These are phyloP conservation scores for Buphagus erythrorhynchus DNA, from an alignment of 2,797 vertebrate genomes.

Conservation along the genomic window DNA sequence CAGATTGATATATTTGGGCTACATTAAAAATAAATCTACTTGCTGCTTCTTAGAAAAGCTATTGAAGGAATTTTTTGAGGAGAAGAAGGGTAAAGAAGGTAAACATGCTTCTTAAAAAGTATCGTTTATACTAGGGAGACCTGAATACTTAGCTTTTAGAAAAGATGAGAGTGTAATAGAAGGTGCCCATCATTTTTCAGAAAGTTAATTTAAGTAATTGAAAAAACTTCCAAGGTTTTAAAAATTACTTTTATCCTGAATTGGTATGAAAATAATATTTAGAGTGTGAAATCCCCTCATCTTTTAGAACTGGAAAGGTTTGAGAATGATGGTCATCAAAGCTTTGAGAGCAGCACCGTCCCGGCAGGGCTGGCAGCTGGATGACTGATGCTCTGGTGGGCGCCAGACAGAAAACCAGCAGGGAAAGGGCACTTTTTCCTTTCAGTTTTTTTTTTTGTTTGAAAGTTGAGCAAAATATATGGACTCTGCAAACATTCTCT, in stretches of 20 bases:
- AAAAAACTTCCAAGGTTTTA: background rate
- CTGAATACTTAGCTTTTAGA: background rate
- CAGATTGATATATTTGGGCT: background rate
- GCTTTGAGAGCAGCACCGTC: background rate
- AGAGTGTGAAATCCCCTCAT: background rate
- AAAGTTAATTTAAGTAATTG: background rate
- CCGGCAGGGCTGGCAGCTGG: background rate
- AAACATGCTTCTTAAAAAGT: background rate
- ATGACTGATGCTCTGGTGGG: background rate
- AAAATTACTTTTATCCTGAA: background rate
- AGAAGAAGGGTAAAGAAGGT: background rate
- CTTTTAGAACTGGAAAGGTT: background rate
- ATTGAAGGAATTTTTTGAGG: background rate
- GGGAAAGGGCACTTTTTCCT: background rate
- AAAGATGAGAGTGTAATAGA: background rate
- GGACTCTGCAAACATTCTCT: background rate
- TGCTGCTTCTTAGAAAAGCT: background rate
- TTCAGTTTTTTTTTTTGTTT: background rate
- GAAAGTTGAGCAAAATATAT: background rate
- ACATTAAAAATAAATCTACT: background rate
- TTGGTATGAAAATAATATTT: background rate
- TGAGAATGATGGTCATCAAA: background rate
- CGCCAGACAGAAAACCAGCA: background rate
- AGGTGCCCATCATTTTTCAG: background rate
- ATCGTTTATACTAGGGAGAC: background rate